Conservation (phyloP, 2,113 vertebrate species). For the Passer montanus region DNA sequence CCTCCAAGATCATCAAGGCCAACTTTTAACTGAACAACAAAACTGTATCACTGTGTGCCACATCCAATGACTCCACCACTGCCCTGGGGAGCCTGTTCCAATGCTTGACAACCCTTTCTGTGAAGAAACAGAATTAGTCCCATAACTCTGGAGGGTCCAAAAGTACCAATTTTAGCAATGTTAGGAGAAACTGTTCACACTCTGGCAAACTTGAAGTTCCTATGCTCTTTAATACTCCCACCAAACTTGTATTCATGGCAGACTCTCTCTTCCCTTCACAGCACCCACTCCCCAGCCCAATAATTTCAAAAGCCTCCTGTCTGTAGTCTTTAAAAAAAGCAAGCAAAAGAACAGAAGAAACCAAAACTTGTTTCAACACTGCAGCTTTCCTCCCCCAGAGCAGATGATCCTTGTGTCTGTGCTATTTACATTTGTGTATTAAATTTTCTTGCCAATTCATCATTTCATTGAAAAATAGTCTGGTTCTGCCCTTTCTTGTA, state of each 20-base stretch:
- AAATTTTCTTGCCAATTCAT: neutral
- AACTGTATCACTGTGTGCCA: neutral
- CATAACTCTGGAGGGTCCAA: neutral
- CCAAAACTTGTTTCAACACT: neutral
- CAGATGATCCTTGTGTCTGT: neutral
- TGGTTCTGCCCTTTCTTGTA: neutral
- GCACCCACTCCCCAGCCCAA: neutral
- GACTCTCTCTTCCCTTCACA: neutral
- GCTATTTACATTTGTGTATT: neutral
- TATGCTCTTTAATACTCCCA: neutral
- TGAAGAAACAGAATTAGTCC: neutral
- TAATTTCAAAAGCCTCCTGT: neutral
- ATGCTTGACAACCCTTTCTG: neutral
- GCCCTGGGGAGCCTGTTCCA: neutral
- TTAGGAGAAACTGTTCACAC: neutral
- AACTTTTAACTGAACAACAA: neutral
- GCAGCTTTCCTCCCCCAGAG: neutral
- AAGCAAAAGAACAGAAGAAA: neutral
- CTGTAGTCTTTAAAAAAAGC: neutral
- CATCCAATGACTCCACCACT: neutral
- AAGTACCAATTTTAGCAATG: neutral
- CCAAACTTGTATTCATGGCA: neutral
- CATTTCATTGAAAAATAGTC: neutral
- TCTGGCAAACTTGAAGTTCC: neutral
- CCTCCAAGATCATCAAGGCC: neutral